A percentile compares a stretch with the other conserved stretches of the same genome.
phyloP scores from a whole-genome alignment of 2,797 vertebrate genomes.

The Tachyglossus aculeatus region DNA sequence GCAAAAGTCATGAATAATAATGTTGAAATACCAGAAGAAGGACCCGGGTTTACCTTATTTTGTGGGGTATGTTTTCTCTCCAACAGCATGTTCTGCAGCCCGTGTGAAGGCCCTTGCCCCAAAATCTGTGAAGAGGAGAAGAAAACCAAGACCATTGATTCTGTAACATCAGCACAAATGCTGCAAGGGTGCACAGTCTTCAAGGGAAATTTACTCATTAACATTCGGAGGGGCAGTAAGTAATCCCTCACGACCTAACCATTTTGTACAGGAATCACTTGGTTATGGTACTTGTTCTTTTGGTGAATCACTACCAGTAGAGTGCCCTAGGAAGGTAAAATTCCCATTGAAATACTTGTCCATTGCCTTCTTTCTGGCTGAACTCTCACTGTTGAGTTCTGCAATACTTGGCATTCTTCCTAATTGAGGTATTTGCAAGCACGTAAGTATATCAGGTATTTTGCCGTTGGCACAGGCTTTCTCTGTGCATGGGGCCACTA shows the following conservation, averaged over 20 bases:
- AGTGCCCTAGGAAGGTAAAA: slow-evolving; percentile 31
- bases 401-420: slow-evolving; percentile 14
- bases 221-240: slow-evolving; percentile 97
- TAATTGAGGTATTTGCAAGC: not conserved
- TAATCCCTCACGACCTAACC: slow-evolving; percentile 39
- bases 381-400: not conserved
- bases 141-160: slow-evolving; percentile 86
- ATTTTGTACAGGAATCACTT: not conserved
- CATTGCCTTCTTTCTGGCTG: slow-evolving; percentile 3
- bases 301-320: slow-evolving; percentile 20
- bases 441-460: not conserved
- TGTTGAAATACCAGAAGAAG: not conserved
- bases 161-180: slow-evolving; percentile 91
- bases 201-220: slow-evolving; percentile 92
- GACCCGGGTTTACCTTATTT: not conserved
- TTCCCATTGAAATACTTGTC: not conserved
- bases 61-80: slow-evolving; percentile 4
- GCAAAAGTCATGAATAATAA: no score
- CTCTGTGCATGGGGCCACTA: not conserved
- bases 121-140: slow-evolving; percentile 84
- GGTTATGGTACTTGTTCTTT: not conserved
- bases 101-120: slow-evolving; percentile 93
- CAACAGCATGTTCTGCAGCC: slow-evolving; percentile 91
- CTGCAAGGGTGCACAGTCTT: slow-evolving; percentile 95
- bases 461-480: slow-evolving; percentile 5